Conservation (phyloP, 2,113 vertebrate species). For the Anarrhichthys ocellatus region DNA sequence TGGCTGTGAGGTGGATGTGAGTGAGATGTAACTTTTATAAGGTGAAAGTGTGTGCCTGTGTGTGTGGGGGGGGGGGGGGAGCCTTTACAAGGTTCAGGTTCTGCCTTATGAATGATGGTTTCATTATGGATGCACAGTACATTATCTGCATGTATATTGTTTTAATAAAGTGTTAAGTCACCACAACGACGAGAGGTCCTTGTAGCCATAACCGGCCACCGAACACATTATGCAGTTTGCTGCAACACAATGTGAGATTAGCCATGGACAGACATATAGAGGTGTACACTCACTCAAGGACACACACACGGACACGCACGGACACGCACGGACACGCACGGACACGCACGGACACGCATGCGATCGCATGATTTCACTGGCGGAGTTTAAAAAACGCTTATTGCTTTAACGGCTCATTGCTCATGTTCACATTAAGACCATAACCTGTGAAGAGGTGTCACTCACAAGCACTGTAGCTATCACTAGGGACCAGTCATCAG, state of each 20-base stretch:
- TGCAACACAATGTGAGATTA: not conserved
- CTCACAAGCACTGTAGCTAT: not conserved
- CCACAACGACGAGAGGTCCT: too few relatives aligned
- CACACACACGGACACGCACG: not conserved
- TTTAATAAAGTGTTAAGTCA: too few relatives aligned
- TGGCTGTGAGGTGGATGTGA: conserved; percentile 24
- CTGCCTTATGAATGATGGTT: not conserved
- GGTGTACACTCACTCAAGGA: not conserved
- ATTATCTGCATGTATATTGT: not conserved
- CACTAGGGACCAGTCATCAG: not conserved
- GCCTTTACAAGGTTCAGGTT: not conserved
- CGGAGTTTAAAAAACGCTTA: not conserved
- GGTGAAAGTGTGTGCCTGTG: not conserved
- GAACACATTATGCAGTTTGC: too few relatives aligned
- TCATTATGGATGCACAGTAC: not conserved
- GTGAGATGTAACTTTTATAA: conserved; percentile 12
- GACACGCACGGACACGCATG: too few relatives aligned
- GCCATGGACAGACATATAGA: not conserved
- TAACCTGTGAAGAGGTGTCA: not conserved
- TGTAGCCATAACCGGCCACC: too few relatives aligned
- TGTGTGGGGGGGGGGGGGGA: not conserved
- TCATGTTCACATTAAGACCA: too few relatives aligned
- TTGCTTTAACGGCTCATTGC: not conserved
- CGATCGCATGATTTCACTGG: too few relatives aligned
- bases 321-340: too few relatives aligned